Conservation (phyloP, 2,888 invertebrate species). For the Plagodis pulveraria region DNA sequence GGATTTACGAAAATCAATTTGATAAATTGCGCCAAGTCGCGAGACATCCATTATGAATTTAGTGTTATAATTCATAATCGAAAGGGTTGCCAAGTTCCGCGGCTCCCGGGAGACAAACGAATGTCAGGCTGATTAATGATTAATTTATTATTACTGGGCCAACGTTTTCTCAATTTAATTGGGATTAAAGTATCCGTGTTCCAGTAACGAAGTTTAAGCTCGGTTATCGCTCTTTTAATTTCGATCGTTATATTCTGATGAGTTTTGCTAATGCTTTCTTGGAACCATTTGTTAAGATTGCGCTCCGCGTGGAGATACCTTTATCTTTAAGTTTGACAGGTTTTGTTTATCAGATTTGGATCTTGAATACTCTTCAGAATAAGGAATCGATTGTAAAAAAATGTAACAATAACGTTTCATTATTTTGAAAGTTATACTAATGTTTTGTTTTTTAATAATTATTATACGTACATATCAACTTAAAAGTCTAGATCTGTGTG, state of each 20-base stretch:
- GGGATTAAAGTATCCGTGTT: conserved; percentile 46
- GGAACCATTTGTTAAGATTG: conserved; percentile 15
- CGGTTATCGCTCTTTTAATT: conserved; percentile 30
- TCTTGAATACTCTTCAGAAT: too few species aligned
- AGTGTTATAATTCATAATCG: conserved; percentile 82
- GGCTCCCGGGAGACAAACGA: conserved; percentile 73
- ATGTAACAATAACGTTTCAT: too few species aligned
- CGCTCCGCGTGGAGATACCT: conserved; percentile 3
- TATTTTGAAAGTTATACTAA: too few species aligned
- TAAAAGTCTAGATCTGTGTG: too few species aligned
- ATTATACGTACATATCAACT: too few species aligned
- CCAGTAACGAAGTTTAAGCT: conserved; percentile 27
- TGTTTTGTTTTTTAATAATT: too few species aligned
- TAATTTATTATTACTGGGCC: conserved; percentile 63
- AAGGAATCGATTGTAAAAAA: too few species aligned
- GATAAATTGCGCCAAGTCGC: conserved; percentile 76
- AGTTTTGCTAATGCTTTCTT: conserved; percentile 24
- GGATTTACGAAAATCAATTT: conserved; percentile 78
- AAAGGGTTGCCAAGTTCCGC: conserved; percentile 75
- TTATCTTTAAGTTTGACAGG: conserved; percentile 14
- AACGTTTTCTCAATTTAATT: conserved; percentile 50
- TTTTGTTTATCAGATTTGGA: background rate
- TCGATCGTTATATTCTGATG: conserved; percentile 22
- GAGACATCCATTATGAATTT: conserved; percentile 79
- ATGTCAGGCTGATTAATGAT: conserved; percentile 78